phyloP scores from a whole-genome alignment of 2,888 invertebrate species.

The Orchesellides sinensis region DNA sequence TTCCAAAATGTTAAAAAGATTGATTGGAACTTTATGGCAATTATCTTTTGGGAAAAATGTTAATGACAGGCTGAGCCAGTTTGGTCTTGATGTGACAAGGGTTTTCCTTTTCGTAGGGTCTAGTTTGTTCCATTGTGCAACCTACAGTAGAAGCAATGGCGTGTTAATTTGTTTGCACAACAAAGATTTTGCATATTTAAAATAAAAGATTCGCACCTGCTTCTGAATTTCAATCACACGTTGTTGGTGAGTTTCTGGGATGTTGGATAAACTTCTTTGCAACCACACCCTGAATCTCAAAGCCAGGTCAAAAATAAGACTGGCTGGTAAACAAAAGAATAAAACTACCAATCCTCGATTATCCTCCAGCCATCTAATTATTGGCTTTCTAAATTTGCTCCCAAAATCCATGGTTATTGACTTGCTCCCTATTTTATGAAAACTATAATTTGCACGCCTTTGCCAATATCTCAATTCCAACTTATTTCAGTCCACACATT shows the following conservation, averaged over 20 bases:
- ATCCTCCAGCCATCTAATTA: slow-evolving; percentile 80
- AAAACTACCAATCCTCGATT: slow-evolving; percentile 82
- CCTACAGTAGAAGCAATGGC: slow-evolving; percentile 60
- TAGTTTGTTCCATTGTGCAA: slow-evolving; percentile 76
- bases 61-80: slow-evolving; percentile 84
- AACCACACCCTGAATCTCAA: slow-evolving; percentile 78
- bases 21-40: slow-evolving; percentile 82
- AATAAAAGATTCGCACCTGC: slow-evolving; percentile 74
- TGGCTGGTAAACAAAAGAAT: slow-evolving; percentile 83
- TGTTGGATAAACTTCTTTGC: slow-evolving; percentile 76
- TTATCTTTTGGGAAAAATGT: slow-evolving; percentile 82
- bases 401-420: slow-evolving; percentile 44
- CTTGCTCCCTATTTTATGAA: too few species aligned
- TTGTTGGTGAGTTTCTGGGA: slow-evolving; percentile 75
- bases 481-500: too few species aligned
- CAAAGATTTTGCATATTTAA: neutral
- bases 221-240: slow-evolving; percentile 76
- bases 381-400: slow-evolving; percentile 21
- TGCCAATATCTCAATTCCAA: too few species aligned
- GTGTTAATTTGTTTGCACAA: neutral
- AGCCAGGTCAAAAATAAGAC: slow-evolving; percentile 81
- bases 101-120: slow-evolving; percentile 78
- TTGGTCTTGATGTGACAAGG: slow-evolving; percentile 83
- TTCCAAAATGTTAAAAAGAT: slow-evolving; percentile 81
- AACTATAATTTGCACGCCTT: too few species aligned